Base-by-base conservation (phyloP, 2,797 vertebrate species). In the Characodon lateralis region DNA sequence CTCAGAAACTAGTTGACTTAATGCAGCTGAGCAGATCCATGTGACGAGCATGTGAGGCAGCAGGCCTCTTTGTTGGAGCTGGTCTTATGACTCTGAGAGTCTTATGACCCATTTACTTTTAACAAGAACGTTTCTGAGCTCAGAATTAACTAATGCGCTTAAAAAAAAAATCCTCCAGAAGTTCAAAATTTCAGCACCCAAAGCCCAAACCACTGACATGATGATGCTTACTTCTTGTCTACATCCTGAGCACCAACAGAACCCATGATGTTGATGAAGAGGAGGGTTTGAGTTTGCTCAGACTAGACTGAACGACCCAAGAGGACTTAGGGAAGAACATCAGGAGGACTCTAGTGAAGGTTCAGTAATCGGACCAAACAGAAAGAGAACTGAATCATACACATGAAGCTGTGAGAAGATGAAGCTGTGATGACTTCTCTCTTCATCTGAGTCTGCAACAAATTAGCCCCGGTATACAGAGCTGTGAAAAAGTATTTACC, bases 41-140 rank as follows among this genome's bases (percentile, higher is more conserved):
- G 95, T 96, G 97, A 97, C 92, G 80, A 95, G 94, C 96, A 97
- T 95, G 95, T 97, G 96, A 97, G 96, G 79, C 85, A 89, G 87
- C 88, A 72, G 77, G 78, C 18, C 76, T 94, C 94, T 95, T 95
- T 95, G 95, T 95, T 94, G 88, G 79, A 90, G 82, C 91, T 73
- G 88, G 93, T 96, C 97, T 95, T 94, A 95, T 97, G 97, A 98
- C 95, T 96, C 88, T 90, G 91, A 94, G 95, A 94, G 95, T 96
- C 96, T 93, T 94, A 93, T 98, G 97, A 98, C 95, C 95, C 90
- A 1, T 65, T 51, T 90, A 91, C 91, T 78, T 92, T 93, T 93
- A 94, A 95, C 89, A 72, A 92, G 94, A 95, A 93, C 92, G 93
- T 96, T 96, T 96, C 95, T 95, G 88, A 93, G 94, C 94, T 89